Evolutionary conservation across 2,797 vertebrate genomes (phyloP), one percentile per base, ranked within the genome.

Genomic region (Eulemur coronatus): DNA sequence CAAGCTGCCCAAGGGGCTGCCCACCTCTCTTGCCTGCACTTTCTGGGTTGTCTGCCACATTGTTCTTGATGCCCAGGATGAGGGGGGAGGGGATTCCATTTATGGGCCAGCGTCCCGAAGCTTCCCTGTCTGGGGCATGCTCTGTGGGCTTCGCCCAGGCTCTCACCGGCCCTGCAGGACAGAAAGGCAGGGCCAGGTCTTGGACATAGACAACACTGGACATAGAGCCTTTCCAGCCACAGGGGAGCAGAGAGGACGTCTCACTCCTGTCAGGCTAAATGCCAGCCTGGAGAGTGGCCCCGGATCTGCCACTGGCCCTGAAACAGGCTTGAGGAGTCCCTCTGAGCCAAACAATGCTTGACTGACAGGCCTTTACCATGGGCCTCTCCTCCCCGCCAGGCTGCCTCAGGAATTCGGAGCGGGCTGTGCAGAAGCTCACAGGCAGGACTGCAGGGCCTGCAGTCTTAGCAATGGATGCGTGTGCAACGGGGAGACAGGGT

Each of bases 61-160:
- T 63, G 24, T 46, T 46, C 30, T 43, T 76, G 48, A 2, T 0
- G 2, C 17, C 61, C 55, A 15, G 2, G 13, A 0, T 0, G 10
- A 26, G 14, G 22, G 24, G 18, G 22, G 28, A 3, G 14, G 22
- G 6, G 15, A 57, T 22, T 61, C 80, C 12, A 12, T 55, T 87
- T 81, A n/a, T 0, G 10, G 17, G 35, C 26, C 33, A 28, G 4
- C 0, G 0, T 5, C 35, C 73, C 0, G 0, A 59, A 33, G 81
- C 52, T 2, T 46, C 76, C 15, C 70, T 55, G 48, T 17, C 2
- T 14, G 5, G 7, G 15, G n/a, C 26, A 26, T 0, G 0, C 48
- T 22, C 72, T n/a, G 46, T 8, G 52, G 76, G 43, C n/a, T 88
- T 75, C 84, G 35, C 70, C 20, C 4, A 11, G 72, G 52, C 73